phyloP scores from a whole-genome alignment of 2,888 invertebrate species.

The Hyles lineata region DNA sequence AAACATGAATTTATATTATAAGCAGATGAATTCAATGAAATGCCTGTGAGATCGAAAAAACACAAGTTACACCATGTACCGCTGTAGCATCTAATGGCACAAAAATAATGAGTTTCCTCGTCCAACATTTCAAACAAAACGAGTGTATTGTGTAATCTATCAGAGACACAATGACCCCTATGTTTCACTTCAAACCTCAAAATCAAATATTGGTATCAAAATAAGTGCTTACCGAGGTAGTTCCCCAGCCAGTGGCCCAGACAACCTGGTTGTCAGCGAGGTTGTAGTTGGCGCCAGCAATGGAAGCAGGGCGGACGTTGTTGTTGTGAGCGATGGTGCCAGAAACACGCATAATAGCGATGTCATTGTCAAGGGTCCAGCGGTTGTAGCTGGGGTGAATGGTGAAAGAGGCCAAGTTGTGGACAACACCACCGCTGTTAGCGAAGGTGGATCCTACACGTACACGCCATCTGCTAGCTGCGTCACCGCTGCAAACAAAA shows the following conservation, averaged over 20 bases:
- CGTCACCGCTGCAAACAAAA: conserved; percentile 45
- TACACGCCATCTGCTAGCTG: conserved; percentile 46
- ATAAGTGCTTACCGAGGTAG: conserved; percentile 50
- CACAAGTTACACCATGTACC: no score
- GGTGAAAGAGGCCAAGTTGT: conserved; percentile 40
- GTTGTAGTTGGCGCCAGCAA: conserved; percentile 56
- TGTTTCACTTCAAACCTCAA: not conserved
- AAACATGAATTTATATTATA: not conserved
- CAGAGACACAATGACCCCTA: no score
- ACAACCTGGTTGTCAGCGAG: conserved; percentile 57
- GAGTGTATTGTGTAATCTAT: not conserved
- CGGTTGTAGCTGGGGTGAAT: conserved; percentile 60
- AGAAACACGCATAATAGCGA: conserved; percentile 57
- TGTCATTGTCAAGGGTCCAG: conserved; percentile 52
- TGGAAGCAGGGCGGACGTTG: conserved; percentile 45
- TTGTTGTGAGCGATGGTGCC: conserved; percentile 46
- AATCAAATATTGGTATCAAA: not conserved
- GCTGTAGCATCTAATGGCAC: no score
- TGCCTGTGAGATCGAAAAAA: no score
- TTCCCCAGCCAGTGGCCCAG: conserved; percentile 75
- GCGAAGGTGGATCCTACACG: conserved; percentile 55
- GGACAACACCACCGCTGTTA: conserved; percentile 55
- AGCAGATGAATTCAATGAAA: no score
- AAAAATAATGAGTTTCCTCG: not conserved
- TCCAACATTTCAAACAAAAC: not conserved